Base-by-base conservation (phyloP, 37 sponge, comb jelly and placozoan species). In the Geodia barretti region DNA sequence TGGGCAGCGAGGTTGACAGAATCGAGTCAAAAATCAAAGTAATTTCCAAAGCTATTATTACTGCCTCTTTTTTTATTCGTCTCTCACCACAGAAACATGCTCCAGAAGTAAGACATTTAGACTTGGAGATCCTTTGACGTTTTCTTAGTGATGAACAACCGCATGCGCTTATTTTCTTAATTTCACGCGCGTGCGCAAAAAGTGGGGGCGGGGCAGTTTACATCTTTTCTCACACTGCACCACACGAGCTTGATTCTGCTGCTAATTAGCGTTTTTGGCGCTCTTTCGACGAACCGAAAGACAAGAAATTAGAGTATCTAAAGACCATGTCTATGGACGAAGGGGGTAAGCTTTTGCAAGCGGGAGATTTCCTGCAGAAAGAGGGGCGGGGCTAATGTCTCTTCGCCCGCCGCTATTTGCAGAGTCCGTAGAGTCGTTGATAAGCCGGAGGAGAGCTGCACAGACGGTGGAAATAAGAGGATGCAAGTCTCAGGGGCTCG, bases 81-180 rank as follows among this genome's bases (percentile, higher is more conserved):
- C 38, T 39, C 19, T 69, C 23, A 68, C 11, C 72, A 26, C 81
- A 95, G 97, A 95, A 85, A 79, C 74, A 84, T 33, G 77, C 88
- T 34, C 97, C 97, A 60, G 97, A 97, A 67, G 83, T 90, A 3
- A 68, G 93, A 31, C 97, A 97, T 83, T 92, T 97, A 11, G 97
- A 97, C 80, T 82, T 97, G 43, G 97, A 97, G 75, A 94, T 97
- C 58, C 70, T 97, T 0, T 97, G 76, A 84, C n/a, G 5, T 47
- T 47, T 47, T 47, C 7, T 47, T 14, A 17, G 7, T 47, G 11
- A 47, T 7, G 14, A 47, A 47, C 14, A 17, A 47, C 54, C 14
- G n/a, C n/a, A 47, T 47, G 54, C 54, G 54, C 14, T 47, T 7
- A 14, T n/a, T n/a, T n/a, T n/a, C n/a, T n/a, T n/a, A n/a, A n/a